phyloP scores from a whole-genome alignment of 1,140 invertebrate genomes.

The Steinernema khuongi region DNA sequence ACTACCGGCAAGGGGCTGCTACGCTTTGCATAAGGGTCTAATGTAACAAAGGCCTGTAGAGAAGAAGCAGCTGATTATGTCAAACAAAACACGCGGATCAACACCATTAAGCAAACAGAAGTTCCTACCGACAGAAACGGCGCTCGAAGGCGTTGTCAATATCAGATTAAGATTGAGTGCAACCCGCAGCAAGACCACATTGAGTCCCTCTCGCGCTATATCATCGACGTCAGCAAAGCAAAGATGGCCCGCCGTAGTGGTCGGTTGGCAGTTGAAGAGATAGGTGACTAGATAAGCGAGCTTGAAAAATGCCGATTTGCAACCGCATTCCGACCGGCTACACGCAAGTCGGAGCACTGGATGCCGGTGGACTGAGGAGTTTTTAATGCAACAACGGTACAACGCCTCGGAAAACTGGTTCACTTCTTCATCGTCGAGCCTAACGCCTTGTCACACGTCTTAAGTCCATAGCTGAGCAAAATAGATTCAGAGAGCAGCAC shows the following conservation, averaged over 20 bases:
- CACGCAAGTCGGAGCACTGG: background rate
- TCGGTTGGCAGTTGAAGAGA: background rate
- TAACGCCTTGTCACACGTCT: background rate
- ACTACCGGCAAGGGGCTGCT: no score
- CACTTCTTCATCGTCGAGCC: background rate
- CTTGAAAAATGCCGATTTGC: slow-evolving; percentile 10
- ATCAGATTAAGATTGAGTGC: slow-evolving; percentile 11
- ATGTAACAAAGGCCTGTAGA: no score
- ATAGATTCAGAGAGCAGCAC: no score
- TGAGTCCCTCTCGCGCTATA: background rate
- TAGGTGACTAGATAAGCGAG: slow-evolving; percentile 9
- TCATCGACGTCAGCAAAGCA: background rate
- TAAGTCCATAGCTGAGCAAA: no score
- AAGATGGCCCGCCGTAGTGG: background rate
- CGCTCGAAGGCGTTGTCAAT: background rate
- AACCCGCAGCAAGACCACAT: background rate
- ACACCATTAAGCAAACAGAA: background rate
- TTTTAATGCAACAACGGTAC: slow-evolving; percentile 11
- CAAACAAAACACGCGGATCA: background rate
- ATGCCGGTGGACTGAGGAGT: background rate
- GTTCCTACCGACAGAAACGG: background rate
- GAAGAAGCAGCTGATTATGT: background rate
- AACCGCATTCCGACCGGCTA: slow-evolving; percentile 9
- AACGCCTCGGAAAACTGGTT: background rate
- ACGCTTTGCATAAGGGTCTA: no score